Evolutionary conservation across 2,888 invertebrate genomes (phyloP).

Genomic region (Macroteleia sp.): DNA sequence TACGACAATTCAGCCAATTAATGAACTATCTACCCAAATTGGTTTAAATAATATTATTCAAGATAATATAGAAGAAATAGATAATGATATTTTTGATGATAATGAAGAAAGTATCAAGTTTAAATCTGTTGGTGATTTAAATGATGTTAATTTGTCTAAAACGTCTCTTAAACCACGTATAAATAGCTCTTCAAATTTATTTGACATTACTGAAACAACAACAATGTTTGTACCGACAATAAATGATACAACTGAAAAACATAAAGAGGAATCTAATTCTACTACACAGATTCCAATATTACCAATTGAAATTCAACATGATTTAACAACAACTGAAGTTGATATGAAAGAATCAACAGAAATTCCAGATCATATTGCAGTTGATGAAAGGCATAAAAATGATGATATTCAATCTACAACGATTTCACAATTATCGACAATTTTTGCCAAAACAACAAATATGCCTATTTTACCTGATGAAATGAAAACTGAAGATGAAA

Average conservation of each 20-base stretch:
- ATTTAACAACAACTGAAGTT: slow-evolving; percentile 75
- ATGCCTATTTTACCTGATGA: slow-evolving; percentile 80
- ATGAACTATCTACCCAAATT: slow-evolving; percentile 13
- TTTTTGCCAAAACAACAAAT: slow-evolving; percentile 76
- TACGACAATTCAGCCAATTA: slow-evolving; percentile 12
- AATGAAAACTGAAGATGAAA: slow-evolving; percentile 77
- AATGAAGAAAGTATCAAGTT: slow-evolving; percentile 53
- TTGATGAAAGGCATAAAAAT: slow-evolving; percentile 47
- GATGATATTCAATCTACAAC: slow-evolving; percentile 63
- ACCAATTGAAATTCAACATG: slow-evolving; percentile 79
- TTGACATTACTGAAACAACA: no score
- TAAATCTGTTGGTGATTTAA: slow-evolving; percentile 36
- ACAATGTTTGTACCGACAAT: slow-evolving; percentile 23
- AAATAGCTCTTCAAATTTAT: no score
- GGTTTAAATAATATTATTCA: slow-evolving; percentile 70
- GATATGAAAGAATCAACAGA: slow-evolving; percentile 65
- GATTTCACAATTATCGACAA: slow-evolving; percentile 44
- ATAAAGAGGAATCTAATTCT: slow-evolving; percentile 72
- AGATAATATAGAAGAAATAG: slow-evolving; percentile 78
- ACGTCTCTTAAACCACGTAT: slow-evolving; percentile 1
- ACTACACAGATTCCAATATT: slow-evolving; percentile 80
- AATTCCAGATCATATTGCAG: slow-evolving; percentile 43
- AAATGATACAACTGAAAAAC: slow-evolving; percentile 51
- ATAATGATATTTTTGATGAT: slow-evolving; percentile 80
- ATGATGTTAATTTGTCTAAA: slow-evolving; percentile 1